These are phyloP conservation scores for Pitangus sulphuratus DNA, from an alignment of 2,797 vertebrate species.

Conservation along the genomic window DNA sequence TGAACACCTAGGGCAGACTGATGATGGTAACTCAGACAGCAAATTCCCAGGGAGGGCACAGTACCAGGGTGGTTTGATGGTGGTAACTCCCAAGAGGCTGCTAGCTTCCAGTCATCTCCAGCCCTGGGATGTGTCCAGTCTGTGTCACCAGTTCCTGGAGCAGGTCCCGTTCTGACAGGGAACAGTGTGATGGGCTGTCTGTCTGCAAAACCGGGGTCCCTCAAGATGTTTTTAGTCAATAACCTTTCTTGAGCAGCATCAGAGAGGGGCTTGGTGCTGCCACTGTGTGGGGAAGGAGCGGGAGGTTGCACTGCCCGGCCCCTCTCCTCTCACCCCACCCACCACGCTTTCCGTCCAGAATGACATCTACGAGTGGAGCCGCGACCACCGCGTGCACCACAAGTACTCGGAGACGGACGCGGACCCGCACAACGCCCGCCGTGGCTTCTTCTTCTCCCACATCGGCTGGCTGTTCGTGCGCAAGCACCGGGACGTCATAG, in stretches of 20 bases:
- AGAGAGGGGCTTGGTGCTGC: neutral
- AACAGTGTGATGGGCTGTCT: neutral
- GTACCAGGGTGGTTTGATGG: neutral
- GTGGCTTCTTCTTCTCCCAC: constrained; percentile 84
- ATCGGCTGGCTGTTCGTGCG: constrained; percentile 81
- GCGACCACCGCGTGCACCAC: constrained; percentile 83
- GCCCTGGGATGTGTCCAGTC: neutral
- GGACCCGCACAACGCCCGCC: constrained; percentile 79
- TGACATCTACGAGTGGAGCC: constrained; percentile 83
- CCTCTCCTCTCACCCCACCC: neutral
- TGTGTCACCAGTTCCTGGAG: neutral
- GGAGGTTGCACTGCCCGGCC: neutral
- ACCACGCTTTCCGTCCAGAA: constrained; percentile 61
- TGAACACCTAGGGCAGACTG: neutral
- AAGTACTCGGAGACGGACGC: constrained; percentile 84
- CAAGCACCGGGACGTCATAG: constrained; percentile 81
- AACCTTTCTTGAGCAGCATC: neutral
- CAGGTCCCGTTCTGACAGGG: neutral
- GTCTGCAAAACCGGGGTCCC: neutral
- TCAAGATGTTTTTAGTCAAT: neutral
- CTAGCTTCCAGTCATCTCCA: neutral
- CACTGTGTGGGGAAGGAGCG: neutral
- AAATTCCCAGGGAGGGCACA: neutral
- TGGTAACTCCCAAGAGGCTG: neutral
- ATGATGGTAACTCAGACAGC: neutral